Percentiles rank a stretch among this genome's conserved stretches.
phyloP scores from a whole-genome alignment of 2,797 vertebrate species.

The Macropodus opercularis region DNA sequence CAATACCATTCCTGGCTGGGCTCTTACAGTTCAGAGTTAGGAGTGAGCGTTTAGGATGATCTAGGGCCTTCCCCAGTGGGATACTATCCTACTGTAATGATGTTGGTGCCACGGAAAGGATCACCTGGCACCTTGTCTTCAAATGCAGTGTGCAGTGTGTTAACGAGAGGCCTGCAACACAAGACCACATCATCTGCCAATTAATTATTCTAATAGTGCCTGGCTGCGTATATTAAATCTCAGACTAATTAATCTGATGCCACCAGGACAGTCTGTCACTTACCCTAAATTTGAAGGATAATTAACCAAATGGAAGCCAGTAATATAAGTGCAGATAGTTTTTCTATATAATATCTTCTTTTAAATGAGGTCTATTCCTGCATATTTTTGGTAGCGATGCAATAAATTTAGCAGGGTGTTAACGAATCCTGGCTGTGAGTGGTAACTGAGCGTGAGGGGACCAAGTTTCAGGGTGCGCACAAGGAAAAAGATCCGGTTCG shows the following conservation, averaged over 20 bases:
- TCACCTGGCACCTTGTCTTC: constrained; percentile 54
- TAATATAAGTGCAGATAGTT: constrained; percentile 40
- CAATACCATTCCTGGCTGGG: constrained; percentile 38
- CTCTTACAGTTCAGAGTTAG: constrained; percentile 40
- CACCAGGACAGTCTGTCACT: constrained; percentile 62
- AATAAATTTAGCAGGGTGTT: constrained; percentile 43
- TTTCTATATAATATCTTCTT: constrained; percentile 40
- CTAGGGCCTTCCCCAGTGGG: constrained; percentile 7
- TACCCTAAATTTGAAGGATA: constrained; percentile 68
- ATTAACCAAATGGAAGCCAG: constrained; percentile 64
- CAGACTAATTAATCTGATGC: constrained; percentile 70
- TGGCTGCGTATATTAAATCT: constrained; percentile 58
- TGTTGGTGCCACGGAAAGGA: constrained; percentile 58
- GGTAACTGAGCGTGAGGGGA: constrained; percentile 13
- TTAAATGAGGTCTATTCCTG: constrained; percentile 42
- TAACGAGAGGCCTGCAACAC: constrained; percentile 43
- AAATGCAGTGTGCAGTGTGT: constrained; percentile 60
- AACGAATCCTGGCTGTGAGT: constrained; percentile 45
- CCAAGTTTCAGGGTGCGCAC: constrained; percentile 28
- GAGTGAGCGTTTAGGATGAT: constrained; percentile 52
- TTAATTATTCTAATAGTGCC: constrained; percentile 69
- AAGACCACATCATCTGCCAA: constrained; percentile 64
- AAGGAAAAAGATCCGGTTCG: constrained; percentile 50
- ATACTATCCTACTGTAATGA: constrained; percentile 50
- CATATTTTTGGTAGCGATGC: constrained; percentile 26